Conservation (phyloP, 1,140 invertebrate genomes). For the Ceratina australensis region DNA sequence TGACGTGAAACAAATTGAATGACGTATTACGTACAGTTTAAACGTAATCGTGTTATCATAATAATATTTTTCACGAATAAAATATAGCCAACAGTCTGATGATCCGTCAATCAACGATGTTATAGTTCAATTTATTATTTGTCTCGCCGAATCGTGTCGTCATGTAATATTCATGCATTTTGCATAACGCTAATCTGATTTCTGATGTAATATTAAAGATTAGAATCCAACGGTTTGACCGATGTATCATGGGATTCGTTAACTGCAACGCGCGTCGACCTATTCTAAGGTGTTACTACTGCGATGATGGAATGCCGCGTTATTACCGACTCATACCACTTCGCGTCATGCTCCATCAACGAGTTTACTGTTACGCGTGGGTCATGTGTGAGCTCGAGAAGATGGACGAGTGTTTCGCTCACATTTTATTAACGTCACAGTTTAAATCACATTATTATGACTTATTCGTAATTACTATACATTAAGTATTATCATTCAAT, state of each 20-base stretch:
- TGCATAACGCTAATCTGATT: neutral
- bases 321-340: conserved; percentile 30
- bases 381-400: neutral
- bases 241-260: neutral
- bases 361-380: neutral
- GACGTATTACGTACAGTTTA: neutral
- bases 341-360: conserved; percentile 1
- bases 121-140: too few species aligned
- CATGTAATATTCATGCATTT: too few species aligned
- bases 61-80: too few species aligned
- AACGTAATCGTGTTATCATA: too few species aligned
- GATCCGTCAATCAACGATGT: too few species aligned
- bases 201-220: neutral
- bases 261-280: too few species aligned
- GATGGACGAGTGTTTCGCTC: conserved; percentile 17
- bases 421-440: conserved; percentile 20
- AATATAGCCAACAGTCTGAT: too few species aligned
- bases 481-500: too few species aligned
- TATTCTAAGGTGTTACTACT: neutral
- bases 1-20: neutral
- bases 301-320: neutral
- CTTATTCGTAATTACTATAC: too few species aligned
- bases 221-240: neutral
- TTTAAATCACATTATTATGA: neutral
- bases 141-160: too few species aligned